A percentile compares a stretch with the other conserved stretches of the same genome.
phyloP scores from a whole-genome alignment of 2,113 vertebrate species.

The Sardina pilchardus region DNA sequence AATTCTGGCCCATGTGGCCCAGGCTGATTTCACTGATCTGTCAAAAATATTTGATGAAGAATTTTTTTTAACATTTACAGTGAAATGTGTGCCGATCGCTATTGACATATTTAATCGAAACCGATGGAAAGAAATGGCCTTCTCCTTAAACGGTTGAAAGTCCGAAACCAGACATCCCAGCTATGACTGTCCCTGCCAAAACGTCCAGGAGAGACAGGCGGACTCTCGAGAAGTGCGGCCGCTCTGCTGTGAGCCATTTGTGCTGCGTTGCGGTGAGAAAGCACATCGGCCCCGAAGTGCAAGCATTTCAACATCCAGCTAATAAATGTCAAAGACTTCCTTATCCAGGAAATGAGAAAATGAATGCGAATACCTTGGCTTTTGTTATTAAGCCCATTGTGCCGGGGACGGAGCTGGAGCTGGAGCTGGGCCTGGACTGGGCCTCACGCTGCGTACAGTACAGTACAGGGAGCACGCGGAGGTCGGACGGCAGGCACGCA shows the following conservation, averaged over 20 bases:
- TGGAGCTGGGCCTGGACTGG: no score
- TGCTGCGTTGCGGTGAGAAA: neutral
- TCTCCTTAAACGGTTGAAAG: neutral
- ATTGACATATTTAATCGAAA: neutral
- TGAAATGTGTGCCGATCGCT: neutral
- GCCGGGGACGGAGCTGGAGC: neutral
- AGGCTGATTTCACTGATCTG: neutral
- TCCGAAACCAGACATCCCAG: neutral
- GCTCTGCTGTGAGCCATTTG: neutral
- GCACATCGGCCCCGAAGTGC: neutral
- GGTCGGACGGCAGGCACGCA: no score
- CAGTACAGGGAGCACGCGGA: no score
- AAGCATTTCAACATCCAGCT: conserved; percentile 5
- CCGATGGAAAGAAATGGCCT: neutral
- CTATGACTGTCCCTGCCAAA: neutral
- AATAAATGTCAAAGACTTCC: conserved; percentile 8
- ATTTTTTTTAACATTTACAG: neutral
- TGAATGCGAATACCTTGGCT: conserved; percentile 5
- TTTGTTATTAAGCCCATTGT: neutral
- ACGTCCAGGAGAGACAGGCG: neutral
- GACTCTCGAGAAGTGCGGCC: neutral
- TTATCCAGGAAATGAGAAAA: neutral
- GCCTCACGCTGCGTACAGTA: no score
- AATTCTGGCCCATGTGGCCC: neutral
- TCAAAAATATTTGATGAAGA: neutral